Evolutionary conservation across 2,797 vertebrate genomes (phyloP).

Genomic region (Hybognathus amarus): DNA sequence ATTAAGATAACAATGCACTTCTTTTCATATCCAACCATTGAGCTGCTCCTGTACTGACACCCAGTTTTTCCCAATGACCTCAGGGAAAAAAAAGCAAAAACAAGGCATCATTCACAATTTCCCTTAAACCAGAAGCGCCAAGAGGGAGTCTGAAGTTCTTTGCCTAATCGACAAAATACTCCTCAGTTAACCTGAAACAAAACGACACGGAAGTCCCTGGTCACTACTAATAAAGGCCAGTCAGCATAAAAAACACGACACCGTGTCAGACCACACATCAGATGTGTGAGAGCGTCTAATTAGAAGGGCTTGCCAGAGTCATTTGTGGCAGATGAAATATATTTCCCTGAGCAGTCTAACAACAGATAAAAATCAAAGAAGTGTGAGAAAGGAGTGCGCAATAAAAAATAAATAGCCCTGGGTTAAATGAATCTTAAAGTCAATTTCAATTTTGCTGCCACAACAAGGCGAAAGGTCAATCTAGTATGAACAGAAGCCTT

Average conservation of each 20-base stretch:
- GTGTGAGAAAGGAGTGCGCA: conserved; percentile 27
- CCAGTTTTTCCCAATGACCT: conserved; percentile 18
- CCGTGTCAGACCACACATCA: conserved; percentile 1
- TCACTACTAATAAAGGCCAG: not conserved
- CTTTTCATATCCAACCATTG: conserved; percentile 3
- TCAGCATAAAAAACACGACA: conserved; percentile 9
- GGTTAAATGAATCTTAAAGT: conserved; percentile 43
- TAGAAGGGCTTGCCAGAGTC: conserved; percentile 27
- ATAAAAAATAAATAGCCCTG: conserved; percentile 44
- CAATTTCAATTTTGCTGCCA: conserved; percentile 35
- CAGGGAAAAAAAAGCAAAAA: not conserved
- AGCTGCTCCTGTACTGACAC: conserved; percentile 15
- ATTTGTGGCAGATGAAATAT: conserved; percentile 26
- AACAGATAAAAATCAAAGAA: conserved; percentile 51
- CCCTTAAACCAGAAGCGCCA: not conserved
- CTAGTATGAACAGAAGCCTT: conserved; percentile 39
- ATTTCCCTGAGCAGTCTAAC: conserved; percentile 24
- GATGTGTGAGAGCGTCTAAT: conserved; percentile 16
- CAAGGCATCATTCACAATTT: conserved; percentile 22
- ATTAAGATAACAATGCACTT: conserved; percentile 42
- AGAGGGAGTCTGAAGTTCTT: not conserved
- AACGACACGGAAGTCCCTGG: not conserved
- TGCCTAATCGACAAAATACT: conserved; percentile 11
- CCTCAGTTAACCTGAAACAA: conserved; percentile 13
- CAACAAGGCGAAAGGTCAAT: conserved; percentile 47